A percentile compares a stretch with the other conserved stretches of the same genome.
phyloP scores from a whole-genome alignment of 2,113 vertebrate genomes.

The Pachyramphus minor region DNA sequence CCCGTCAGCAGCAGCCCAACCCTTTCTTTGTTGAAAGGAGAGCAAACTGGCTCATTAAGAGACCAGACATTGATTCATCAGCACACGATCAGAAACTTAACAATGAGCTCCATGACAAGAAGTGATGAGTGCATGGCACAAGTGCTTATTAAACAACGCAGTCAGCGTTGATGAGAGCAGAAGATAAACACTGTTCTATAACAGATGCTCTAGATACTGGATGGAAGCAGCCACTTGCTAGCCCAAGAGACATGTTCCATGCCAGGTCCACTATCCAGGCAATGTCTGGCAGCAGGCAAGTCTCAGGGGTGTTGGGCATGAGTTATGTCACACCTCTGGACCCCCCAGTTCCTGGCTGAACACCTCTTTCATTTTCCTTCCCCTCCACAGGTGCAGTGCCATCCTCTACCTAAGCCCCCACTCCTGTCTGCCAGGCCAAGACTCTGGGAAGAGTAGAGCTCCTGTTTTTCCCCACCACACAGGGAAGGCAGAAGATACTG shows the following conservation, averaged over 20 bases:
- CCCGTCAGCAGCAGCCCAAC: neutral
- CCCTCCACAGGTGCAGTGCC: neutral
- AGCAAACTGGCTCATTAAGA: neutral
- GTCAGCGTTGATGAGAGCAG: neutral
- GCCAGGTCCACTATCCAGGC: neutral
- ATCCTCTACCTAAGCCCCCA: neutral
- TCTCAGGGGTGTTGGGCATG: neutral
- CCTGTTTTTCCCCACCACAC: fast-evolving
- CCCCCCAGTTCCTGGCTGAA: neutral
- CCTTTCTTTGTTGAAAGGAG: neutral
- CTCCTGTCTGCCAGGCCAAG: neutral
- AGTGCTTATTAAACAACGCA: neutral
- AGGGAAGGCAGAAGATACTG: neutral
- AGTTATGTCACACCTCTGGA: neutral
- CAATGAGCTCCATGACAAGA: neutral
- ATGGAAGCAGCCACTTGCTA: neutral
- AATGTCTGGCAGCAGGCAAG: neutral
- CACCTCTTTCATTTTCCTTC: neutral
- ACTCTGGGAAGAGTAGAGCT: neutral
- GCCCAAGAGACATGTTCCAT: neutral
- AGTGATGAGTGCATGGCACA: neutral
- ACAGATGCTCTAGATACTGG: neutral
- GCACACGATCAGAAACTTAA: neutral
- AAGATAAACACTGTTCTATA: neutral
- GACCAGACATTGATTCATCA: neutral